Evolutionary conservation across 1,140 invertebrate genomes (phyloP).

Genomic region (Anthonomus grandis): DNA sequence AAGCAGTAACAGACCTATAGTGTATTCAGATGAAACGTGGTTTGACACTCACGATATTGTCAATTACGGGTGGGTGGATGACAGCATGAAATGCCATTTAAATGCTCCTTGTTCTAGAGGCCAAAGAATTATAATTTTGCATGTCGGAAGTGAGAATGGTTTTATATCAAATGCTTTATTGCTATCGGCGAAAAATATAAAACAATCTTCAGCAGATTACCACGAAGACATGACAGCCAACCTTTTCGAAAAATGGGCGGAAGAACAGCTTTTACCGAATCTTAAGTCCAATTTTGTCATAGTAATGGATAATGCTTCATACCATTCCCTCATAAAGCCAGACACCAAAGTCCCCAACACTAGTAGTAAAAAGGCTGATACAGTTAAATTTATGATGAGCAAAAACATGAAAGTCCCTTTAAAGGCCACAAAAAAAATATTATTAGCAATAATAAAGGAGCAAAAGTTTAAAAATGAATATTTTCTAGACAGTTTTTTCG

Average conservation of each 20-base stretch:
- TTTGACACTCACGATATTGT: slow-evolving; percentile 13
- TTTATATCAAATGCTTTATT: slow-evolving; percentile 34
- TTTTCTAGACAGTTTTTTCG: no score
- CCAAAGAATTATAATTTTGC: slow-evolving; percentile 35
- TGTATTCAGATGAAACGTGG: slow-evolving; percentile 10
- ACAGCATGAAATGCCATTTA: slow-evolving; percentile 8
- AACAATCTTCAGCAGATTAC: slow-evolving; percentile 21
- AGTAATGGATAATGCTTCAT: slow-evolving; percentile 23
- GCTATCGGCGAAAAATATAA: slow-evolving; percentile 26
- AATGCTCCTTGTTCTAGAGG: slow-evolving; percentile 26
- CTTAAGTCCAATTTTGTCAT: slow-evolving; percentile 23
- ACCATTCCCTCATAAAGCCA: no score
- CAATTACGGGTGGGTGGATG: slow-evolving; percentile 15
- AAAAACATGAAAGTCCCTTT: no score
- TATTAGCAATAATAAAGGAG: no score
- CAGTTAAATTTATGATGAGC: no score
- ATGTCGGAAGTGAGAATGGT: slow-evolving; percentile 32
- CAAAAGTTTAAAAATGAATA: no score
- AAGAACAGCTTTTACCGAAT: slow-evolving; percentile 16
- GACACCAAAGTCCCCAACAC: no score
- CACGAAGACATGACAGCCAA: slow-evolving; percentile 27
- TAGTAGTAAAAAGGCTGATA: no score
- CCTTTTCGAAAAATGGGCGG: slow-evolving; percentile 20
- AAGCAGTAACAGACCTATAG: neutral
- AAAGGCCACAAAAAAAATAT: no score